Evolutionary conservation across 2,888 invertebrate species (phyloP).

Genomic region (Pharmacophagus antenor): DNA sequence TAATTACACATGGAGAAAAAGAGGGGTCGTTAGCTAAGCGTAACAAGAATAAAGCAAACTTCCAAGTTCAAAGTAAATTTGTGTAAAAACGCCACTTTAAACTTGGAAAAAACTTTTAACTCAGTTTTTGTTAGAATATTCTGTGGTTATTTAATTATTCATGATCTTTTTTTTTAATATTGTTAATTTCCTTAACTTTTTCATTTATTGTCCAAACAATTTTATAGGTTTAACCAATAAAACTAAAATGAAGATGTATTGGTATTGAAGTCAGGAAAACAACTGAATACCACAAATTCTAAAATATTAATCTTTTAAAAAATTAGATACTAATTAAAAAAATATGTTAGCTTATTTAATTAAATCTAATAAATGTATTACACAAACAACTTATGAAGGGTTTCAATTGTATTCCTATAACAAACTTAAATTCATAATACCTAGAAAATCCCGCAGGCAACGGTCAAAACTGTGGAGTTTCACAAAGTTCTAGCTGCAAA

Average conservation of each 20-base stretch:
- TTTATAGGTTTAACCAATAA: too few species aligned
- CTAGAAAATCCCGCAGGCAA: conserved; percentile 9
- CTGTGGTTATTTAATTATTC: too few species aligned
- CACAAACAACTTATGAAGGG: background rate
- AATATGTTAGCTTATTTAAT: background rate
- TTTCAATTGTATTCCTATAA: background rate
- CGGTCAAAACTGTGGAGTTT: conserved; percentile 24
- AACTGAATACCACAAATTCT: background rate
- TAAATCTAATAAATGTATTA: background rate
- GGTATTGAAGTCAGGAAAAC: too few species aligned
- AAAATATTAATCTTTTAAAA: background rate
- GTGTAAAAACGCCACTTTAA: too few species aligned
- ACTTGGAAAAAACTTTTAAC: too few species aligned
- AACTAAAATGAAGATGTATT: too few species aligned
- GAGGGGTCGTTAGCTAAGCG: conserved; percentile 27
- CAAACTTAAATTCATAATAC: conserved; percentile 16
- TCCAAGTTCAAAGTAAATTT: too few species aligned
- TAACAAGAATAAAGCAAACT: conserved; percentile 18
- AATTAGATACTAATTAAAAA: background rate
- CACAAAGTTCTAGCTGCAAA: conserved; percentile 39
- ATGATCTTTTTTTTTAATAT: too few species aligned
- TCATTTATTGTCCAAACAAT: too few species aligned
- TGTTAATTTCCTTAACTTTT: too few species aligned
- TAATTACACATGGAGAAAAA: conserved; percentile 20
- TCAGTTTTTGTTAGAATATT: too few species aligned